Evolutionary conservation across 2,797 vertebrate genomes (phyloP), one percentile per base, ranked within the genome.

Genomic region (Meriones psammophilus): DNA sequence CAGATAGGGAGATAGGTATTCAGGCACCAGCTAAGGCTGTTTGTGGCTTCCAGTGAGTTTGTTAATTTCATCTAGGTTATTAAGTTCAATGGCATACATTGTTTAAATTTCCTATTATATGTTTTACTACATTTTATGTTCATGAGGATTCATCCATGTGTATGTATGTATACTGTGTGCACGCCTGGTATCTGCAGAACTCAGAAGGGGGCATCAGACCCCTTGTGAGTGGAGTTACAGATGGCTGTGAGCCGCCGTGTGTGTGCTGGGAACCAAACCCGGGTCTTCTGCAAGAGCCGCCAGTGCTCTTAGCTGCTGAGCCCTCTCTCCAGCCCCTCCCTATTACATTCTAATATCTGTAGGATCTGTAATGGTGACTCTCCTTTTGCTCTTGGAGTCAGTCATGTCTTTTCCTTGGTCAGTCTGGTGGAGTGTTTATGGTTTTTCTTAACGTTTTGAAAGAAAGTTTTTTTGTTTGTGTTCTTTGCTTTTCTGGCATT

Each of bases 381-480:
- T 92, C 50, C 83, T 71, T 13, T 30, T 88, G 33, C 50, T 84
- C 66, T 81, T 84, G 39, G 39, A 64, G 36, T n/a, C 18, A 90
- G 64, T 84, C 69, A 68, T 77, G 17, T 50, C 39, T 60, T 66
- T 86, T 10, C 69, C 92, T 88, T 83, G 30, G 46, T 91, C 18
- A 56, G 20, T 68, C 39, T 92, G 30, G 28, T 39, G 83, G 90
- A 85, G 58, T 5, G 24, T 54, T 90, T 94, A 89, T 79, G 24
- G 46, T 39, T 91, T 96, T 92, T 58, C 26, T 68, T 71, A 93
- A 89, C 10, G 20, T 36, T 94, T 93, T 85, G 12, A 22, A 78
- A 94, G 68, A 94, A 88, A 92, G 89, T 79, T 94, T 68, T 79
- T 94, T 68, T 93, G 62, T 76, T 92, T n/a, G 6, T 30, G n/a